Conservation (phyloP, 2,888 invertebrate genomes). For the Thalpophila matura region DNA sequence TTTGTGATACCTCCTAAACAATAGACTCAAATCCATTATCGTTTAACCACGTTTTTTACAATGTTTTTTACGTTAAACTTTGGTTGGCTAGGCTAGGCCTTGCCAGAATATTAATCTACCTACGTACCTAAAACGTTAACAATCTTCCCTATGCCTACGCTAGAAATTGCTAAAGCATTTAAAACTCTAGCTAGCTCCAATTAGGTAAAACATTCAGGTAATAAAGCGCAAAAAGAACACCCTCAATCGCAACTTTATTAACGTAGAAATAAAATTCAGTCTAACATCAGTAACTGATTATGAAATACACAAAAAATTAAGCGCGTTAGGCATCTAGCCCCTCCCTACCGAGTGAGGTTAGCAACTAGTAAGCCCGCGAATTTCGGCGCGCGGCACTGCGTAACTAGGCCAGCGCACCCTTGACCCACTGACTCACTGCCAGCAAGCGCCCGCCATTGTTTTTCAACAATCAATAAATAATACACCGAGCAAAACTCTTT, state of each 20-base stretch:
- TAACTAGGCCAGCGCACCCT: slow-evolving; percentile 88
- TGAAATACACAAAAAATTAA: slow-evolving; percentile 49
- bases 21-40: no score
- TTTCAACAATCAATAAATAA: slow-evolving; percentile 91
- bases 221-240: slow-evolving; percentile 10
- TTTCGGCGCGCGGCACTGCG: slow-evolving; percentile 87
- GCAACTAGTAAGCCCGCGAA: slow-evolving; percentile 87
- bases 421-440: slow-evolving; percentile 90
- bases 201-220: background rate
- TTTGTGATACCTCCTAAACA: no score
- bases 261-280: slow-evolving; percentile 12
- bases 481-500: slow-evolving; percentile 85
- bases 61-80: no score
- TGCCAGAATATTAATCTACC: background rate
- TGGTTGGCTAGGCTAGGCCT: background rate
- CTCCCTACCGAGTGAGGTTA: slow-evolving; percentile 82
- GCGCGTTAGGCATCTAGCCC: slow-evolving; percentile 66
- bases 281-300: slow-evolving; percentile 29
- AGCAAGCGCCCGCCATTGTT: slow-evolving; percentile 88
- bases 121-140: no score
- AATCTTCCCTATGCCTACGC: no score
- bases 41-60: no score
- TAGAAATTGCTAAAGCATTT: background rate
- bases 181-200: background rate
- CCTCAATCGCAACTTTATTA: slow-evolving; percentile 7